Evolutionary conservation across 2,888 invertebrate species (phyloP).

Genomic region (Rugalucina vietnamica): DNA sequence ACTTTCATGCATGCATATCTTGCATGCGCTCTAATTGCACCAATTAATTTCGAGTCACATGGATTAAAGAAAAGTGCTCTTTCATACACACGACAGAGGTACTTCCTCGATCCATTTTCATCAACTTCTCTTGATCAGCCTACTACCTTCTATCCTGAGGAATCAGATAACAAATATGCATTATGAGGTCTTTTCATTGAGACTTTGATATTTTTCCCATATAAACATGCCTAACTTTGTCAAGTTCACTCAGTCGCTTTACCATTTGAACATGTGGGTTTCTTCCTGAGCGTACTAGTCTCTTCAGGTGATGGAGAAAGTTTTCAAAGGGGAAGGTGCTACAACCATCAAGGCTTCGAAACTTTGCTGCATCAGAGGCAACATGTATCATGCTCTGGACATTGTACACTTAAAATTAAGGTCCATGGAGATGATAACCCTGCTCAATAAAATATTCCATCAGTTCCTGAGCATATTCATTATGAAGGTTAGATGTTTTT

Average conservation of each 20-base stretch:
- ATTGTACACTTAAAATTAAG: background rate
- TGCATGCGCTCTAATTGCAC: background rate
- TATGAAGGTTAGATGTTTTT: constrained; percentile 20
- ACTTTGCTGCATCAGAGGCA: constrained; percentile 9
- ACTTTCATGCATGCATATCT: background rate
- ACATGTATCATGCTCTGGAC: constrained; percentile 30
- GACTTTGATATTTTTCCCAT: background rate
- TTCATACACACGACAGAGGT: background rate
- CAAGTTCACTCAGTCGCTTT: constrained; percentile 8
- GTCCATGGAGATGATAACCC: constrained; percentile 62
- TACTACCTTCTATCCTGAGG: constrained; percentile 9
- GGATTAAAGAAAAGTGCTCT: constrained; percentile 4
- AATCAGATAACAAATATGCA: constrained; percentile 12
- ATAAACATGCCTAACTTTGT: background rate
- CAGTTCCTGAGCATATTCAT: constrained; percentile 41
- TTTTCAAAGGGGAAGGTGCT: constrained; percentile 48
- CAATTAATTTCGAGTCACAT: constrained; percentile 5
- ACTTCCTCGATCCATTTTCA: background rate
- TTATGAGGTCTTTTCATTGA: constrained; percentile 18
- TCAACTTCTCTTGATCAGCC: background rate
- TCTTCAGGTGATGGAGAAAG: constrained; percentile 33
- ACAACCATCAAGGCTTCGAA: constrained; percentile 29
- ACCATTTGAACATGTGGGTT: constrained; percentile 9
- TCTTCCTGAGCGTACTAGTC: constrained; percentile 2
- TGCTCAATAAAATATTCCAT: constrained; percentile 67